phyloP scores from a whole-genome alignment of 2,113 vertebrate genomes.

The Pitta sordida region DNA sequence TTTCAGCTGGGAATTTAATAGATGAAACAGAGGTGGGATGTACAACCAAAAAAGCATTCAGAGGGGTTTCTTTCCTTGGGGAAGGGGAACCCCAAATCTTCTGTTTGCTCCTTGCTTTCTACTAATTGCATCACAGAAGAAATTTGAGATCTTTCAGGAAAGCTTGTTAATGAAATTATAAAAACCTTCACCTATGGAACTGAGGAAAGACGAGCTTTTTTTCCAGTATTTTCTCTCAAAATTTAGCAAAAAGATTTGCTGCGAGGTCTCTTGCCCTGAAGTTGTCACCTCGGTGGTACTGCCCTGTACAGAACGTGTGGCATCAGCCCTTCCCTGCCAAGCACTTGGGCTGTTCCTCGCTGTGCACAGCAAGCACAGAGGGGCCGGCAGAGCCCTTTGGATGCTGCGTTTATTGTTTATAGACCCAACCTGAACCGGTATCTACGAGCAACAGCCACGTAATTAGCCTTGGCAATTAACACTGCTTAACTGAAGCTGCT shows the following conservation, averaged over 20 bases:
- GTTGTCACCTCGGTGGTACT: not conserved
- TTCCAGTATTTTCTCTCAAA: not conserved
- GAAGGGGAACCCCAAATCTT: not conserved
- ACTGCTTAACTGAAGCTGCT: slow-evolving; percentile 27
- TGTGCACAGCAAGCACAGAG: not conserved
- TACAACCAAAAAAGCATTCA: not conserved
- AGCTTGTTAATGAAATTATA: not conserved
- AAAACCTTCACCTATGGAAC: not conserved
- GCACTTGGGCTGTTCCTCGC: not conserved
- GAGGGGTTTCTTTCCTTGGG: not conserved
- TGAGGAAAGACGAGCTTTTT: not conserved
- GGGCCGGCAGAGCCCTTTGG: not conserved
- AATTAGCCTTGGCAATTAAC: slow-evolving; percentile 51
- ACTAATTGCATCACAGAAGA: not conserved
- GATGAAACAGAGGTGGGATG: not conserved
- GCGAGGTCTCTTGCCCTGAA: not conserved
- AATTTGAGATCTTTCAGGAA: not conserved
- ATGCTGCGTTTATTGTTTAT: not conserved
- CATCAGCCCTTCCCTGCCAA: not conserved
- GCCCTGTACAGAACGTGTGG: not conserved
- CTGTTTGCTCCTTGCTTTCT: not conserved
- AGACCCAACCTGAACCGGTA: slow-evolving; percentile 21
- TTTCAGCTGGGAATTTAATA: not conserved
- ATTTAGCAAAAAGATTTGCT: not conserved
- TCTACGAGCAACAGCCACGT: slow-evolving; percentile 43